Evolutionary conservation across 2,888 invertebrate species (phyloP).

Genomic region (Acrobasis consociella): DNA sequence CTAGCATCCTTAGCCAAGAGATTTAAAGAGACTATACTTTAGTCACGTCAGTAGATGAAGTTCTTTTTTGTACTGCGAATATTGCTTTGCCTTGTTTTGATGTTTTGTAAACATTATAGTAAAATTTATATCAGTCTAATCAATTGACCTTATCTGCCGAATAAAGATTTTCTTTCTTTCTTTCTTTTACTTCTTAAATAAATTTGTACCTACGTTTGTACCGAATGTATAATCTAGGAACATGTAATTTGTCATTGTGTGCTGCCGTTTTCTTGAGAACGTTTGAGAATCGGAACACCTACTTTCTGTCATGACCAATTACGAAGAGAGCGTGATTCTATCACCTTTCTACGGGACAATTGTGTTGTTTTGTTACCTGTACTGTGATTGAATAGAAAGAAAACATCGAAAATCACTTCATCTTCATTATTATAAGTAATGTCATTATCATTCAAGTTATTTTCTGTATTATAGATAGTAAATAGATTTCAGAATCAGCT

Average conservation of each 20-base stretch:
- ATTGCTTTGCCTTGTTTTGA: too few species aligned
- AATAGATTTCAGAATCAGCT: too few species aligned
- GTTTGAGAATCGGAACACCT: constrained; percentile 22
- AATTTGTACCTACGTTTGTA: not conserved
- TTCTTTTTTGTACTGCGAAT: too few species aligned
- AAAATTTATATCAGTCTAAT: too few species aligned
- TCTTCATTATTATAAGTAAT: not conserved
- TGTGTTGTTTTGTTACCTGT: constrained; percentile 8
- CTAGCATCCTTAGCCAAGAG: too few species aligned
- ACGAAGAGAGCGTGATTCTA: constrained; percentile 21
- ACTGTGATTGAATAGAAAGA: not conserved
- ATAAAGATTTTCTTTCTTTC: too few species aligned
- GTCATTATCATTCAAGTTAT: not conserved
- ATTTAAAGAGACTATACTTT: too few species aligned
- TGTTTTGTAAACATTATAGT: too few species aligned
- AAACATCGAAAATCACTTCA: constrained; percentile 8
- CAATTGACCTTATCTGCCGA: too few species aligned
- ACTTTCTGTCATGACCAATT: constrained; percentile 23
- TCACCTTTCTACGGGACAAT: constrained; percentile 21
- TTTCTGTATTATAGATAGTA: not conserved
- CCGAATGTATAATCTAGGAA: constrained; percentile 20
- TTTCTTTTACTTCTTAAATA: too few species aligned
- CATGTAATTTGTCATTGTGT: constrained; percentile 18
- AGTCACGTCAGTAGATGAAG: too few species aligned
- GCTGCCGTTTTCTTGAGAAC: constrained; percentile 10